Conservation (phyloP, 1,140 invertebrate species). For the Drosophila baimaii region DNA sequence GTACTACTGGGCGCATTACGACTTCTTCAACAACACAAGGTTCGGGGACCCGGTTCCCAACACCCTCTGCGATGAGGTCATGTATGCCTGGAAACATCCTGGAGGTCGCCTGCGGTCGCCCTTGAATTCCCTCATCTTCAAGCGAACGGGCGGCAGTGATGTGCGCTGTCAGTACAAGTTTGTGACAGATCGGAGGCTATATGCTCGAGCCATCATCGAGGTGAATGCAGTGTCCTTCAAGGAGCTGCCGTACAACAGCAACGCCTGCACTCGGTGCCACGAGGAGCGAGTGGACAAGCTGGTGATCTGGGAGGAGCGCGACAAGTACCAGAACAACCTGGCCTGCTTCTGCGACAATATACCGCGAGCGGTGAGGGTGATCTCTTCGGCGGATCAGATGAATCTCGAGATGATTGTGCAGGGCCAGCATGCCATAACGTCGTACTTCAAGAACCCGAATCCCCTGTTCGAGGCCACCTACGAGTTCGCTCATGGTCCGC, state of each 20-base stretch:
- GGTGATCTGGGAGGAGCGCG: constrained; percentile 89
- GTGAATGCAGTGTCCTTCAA: constrained; percentile 85
- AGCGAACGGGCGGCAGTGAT: constrained; percentile 88
- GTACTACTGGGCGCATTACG: constrained; percentile 96
- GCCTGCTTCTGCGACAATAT: constrained; percentile 89
- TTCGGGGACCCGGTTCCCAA: constrained; percentile 91
- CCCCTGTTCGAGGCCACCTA: constrained; percentile 93
- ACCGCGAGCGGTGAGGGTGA: constrained; percentile 87
- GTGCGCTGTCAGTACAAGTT: constrained; percentile 93
- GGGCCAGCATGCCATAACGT: constrained; percentile 91
- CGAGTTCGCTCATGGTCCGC: constrained; percentile 93
- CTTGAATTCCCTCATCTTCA: constrained; percentile 93
- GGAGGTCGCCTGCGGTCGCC: constrained; percentile 91
- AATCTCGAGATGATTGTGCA: constrained; percentile 92
- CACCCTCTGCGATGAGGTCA: constrained; percentile 93
- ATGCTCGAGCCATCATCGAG: constrained; percentile 90
- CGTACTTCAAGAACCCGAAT: constrained; percentile 93
- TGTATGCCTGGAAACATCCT: constrained; percentile 90
- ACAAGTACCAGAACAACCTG: constrained; percentile 82
- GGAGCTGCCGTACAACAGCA: constrained; percentile 91
- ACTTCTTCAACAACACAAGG: constrained; percentile 95
- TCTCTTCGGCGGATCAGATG: constrained; percentile 90
- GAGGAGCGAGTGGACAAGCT: constrained; percentile 93
- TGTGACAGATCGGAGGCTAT: constrained; percentile 91
- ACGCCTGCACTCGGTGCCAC: constrained; percentile 92